Conservation (phyloP, 2,113 vertebrate genomes). For the Apodemus sylvaticus region DNA sequence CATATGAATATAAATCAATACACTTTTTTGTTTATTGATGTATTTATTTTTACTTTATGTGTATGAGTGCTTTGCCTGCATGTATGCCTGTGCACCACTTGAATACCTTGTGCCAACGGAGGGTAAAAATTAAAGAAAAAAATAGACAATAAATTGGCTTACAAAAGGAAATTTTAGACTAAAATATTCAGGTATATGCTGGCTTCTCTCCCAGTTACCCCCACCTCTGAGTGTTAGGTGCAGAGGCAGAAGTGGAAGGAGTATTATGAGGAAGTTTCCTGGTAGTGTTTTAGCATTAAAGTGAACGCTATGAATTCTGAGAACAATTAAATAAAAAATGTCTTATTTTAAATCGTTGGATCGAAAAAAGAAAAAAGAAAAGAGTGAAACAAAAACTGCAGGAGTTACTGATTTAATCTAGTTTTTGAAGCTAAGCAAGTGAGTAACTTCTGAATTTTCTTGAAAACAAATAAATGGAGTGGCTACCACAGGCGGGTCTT, state of each 20-base stretch:
- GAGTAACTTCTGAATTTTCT: slow-evolving; percentile 24
- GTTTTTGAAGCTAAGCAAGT: not conserved
- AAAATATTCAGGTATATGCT: not conserved
- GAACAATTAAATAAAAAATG: slow-evolving; percentile 19
- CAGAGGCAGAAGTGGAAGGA: not conserved
- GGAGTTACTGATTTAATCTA: not conserved
- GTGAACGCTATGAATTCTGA: not conserved
- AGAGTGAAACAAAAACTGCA: not conserved
- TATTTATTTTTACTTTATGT: not conserved
- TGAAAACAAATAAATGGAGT: not conserved
- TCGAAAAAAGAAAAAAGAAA: not conserved
- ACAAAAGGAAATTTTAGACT: not conserved
- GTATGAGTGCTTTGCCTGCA: not conserved
- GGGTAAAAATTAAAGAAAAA: not conserved
- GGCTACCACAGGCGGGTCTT: slow-evolving; percentile 40
- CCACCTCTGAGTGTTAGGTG: not conserved
- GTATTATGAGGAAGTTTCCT: not conserved
- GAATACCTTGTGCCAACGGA: too few species aligned
- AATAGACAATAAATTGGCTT: not conserved
- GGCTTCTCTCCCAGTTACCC: not conserved
- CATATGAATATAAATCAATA: not conserved
- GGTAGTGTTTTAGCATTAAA: not conserved
- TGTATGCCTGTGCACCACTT: too few species aligned
- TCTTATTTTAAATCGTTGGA: slow-evolving; percentile 13
- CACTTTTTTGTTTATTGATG: not conserved